Evolutionary conservation across 2,888 invertebrate genomes (phyloP).

Genomic region (Pegoplata infirma): DNA sequence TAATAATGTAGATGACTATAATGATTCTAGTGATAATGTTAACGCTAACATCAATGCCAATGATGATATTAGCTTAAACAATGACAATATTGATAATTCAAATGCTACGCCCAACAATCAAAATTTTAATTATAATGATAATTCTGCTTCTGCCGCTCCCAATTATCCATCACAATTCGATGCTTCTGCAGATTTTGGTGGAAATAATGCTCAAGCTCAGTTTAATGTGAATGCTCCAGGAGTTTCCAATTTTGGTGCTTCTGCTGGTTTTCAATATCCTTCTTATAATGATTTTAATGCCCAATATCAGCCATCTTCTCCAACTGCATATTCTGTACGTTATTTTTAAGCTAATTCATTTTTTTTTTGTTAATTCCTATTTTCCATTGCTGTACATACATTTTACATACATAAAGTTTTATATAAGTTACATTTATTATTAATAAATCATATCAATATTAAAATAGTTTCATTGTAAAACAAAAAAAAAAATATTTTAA

Average conservation of each 20-base stretch:
- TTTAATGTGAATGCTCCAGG: neutral
- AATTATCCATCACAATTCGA: neutral
- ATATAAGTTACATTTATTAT: too few species aligned
- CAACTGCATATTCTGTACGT: conserved; percentile 39
- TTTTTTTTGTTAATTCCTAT: neutral
- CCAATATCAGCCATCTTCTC: conserved; percentile 44
- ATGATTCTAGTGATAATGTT: conserved; percentile 52
- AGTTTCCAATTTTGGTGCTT: conserved; percentile 18
- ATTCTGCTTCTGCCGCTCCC: neutral
- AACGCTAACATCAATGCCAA: conserved; percentile 27
- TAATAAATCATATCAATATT: too few species aligned
- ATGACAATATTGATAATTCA: neutral
- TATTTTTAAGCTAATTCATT: conserved; percentile 50
- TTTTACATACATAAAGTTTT: neutral
- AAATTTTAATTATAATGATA: neutral
- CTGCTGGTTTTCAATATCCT: conserved; percentile 35
- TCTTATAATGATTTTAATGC: conserved; percentile 12
- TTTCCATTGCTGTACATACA: conserved; percentile 28
- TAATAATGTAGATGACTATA: conserved; percentile 26
- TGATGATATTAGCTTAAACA: conserved; percentile 18
- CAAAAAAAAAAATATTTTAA: too few species aligned
- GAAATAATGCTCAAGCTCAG: neutral
- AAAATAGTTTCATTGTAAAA: too few species aligned
- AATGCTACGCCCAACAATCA: neutral
- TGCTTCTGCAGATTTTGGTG: neutral